Evolutionary conservation across 2,888 invertebrate genomes (phyloP), one percentile per base, ranked within the genome.

Genomic region (Lepidonotus clava): DNA sequence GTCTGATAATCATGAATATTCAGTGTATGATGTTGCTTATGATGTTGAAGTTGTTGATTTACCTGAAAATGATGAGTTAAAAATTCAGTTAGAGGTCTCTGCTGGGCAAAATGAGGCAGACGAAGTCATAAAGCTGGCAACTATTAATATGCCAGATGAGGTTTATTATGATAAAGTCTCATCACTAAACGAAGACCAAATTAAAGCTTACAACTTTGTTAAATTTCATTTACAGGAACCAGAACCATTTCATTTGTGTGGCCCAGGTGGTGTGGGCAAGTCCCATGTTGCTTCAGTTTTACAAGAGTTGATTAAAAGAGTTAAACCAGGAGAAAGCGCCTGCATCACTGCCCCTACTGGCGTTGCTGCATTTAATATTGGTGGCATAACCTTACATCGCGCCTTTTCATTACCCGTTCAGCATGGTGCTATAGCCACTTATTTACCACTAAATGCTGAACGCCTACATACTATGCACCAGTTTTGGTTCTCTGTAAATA

Each of bases 301-400:
- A 11, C 51, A 51, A 21, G 51, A 51, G 21, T 51, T 51, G 51
- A 11, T 51, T 51, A 51, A 21, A 51, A 51, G 51, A 51, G 11
- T 51, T 51, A 51, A 11, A 51, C 51, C 21, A 14, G 21, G 11
- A 51, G 14, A 11, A 14, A 51, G 14, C 11, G 14, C 51, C 11
- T 51, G 51, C 51, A 51, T 67, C 2, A 67, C 67, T 67, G 67
- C 67, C 24, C 67, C 67, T 28, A 67, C 67, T 24, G 67, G 67
- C 2, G 67, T 67, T 2, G 67, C 67, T 6, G 67, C 67, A 28
- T 67, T 67, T 28, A 67, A 67, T 36, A 67, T 67, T 5, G 28
- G 28, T 67, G 67, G 67, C 14, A 67, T 32, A 67, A 67, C 67
- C 4, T 28, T 67, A 2, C 67, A 67, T 28, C 2, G 67, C 14